Percentiles rank a stretch among this genome's conserved stretches.
Conservation (phyloP, 2,797 vertebrate species). For the Natrix natrix region DNA sequence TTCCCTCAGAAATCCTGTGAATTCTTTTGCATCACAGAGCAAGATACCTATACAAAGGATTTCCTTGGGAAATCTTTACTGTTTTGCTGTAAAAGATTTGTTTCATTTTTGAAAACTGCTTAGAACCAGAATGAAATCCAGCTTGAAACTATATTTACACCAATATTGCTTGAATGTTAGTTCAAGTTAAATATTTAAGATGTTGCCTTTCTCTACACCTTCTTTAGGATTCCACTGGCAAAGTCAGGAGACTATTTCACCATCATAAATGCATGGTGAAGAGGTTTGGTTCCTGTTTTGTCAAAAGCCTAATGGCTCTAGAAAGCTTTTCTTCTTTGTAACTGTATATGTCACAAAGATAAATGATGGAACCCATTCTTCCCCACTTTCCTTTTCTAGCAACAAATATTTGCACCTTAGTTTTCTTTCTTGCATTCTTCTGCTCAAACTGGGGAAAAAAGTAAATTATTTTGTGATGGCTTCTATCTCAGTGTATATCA, state of each 20-base stretch:
- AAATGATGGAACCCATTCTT: neutral
- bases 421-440: neutral
- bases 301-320: neutral
- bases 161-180: neutral
- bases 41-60: constrained; percentile 21
- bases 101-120: neutral
- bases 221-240: neutral
- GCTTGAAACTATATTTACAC: neutral
- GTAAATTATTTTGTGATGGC: neutral
- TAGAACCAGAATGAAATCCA: neutral
- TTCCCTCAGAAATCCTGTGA: constrained; percentile 15
- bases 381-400: neutral
- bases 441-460: neutral
- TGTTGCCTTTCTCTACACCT: neutral
- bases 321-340: neutral
- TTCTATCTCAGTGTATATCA: neutral
- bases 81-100: constrained; percentile 11
- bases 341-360: neutral
- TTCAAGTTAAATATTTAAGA: constrained; percentile 7
- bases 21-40: constrained; percentile 6
- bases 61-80: neutral
- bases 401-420: neutral
- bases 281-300: neutral
- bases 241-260: neutral
- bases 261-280: neutral